phyloP scores from a whole-genome alignment of 37 sponge, comb jelly and placozoan species.

The Hormiphora californensis region DNA sequence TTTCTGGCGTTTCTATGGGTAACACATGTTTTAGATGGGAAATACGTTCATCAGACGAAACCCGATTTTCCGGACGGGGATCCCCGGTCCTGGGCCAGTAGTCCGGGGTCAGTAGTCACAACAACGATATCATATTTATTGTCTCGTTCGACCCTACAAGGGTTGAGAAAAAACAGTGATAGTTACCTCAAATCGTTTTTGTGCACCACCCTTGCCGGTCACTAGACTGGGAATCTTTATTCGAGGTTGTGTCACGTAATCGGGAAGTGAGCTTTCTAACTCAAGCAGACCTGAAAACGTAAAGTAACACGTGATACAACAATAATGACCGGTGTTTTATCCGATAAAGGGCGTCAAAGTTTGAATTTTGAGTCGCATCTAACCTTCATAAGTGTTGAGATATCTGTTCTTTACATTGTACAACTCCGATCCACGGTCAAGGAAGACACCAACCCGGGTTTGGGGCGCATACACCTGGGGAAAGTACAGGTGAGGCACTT shows the following conservation, averaged over 20 bases:
- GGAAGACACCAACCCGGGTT: slow-evolving; percentile 82
- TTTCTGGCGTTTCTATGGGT: slow-evolving; percentile 1
- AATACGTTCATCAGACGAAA: not conserved
- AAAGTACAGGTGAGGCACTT: not conserved
- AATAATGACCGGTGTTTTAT: too few relatives aligned
- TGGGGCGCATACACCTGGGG: slow-evolving; percentile 86
- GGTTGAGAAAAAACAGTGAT: too few relatives aligned
- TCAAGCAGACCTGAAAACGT: slow-evolving; percentile 69
- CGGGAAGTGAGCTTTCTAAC: slow-evolving; percentile 66
- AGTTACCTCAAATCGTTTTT: slow-evolving; percentile 44
- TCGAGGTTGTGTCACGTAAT: slow-evolving; percentile 57
- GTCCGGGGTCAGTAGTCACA: too few relatives aligned
- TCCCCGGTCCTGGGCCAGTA: too few relatives aligned
- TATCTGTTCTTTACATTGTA: slow-evolving; percentile 62
- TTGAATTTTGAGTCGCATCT: too few relatives aligned
- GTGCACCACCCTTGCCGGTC: slow-evolving; percentile 28
- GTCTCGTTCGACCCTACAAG: too few relatives aligned
- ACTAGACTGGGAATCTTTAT: slow-evolving; percentile 34
- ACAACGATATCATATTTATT: too few relatives aligned
- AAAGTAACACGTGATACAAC: too few relatives aligned
- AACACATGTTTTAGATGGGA: not conserved
- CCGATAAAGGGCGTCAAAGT: too few relatives aligned
- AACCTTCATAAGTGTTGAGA: slow-evolving; percentile 59
- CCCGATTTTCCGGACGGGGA: too few relatives aligned
- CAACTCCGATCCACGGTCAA: slow-evolving; percentile 78